Evolutionary conservation across 2,113 vertebrate species (phyloP), one percentile per base, ranked within the genome.

Genomic region (Cercocebus atys): DNA sequence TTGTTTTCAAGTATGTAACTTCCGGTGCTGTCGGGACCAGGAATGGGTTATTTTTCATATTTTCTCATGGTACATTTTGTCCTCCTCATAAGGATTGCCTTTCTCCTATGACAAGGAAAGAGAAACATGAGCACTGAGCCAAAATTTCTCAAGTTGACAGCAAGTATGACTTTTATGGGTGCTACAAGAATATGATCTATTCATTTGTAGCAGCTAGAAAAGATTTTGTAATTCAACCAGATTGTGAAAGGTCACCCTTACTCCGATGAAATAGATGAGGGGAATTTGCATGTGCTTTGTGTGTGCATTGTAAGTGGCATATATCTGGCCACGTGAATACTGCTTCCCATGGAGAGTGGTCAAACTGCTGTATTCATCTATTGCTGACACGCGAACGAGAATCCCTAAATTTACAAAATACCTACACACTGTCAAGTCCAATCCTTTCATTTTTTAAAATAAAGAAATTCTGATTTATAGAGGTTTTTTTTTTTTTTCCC

Each of bases 131-230:
- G 96, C 75, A 90, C 17, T 0, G 55, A 98, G 96, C 82, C 95
- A 90, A 98, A 98, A 98, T 98, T 98, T 96, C 98, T 99, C 98
- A 98, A 97, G 84, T 55, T 98, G 98, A 98, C 98, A 98, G 98
- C 95, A 98, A 98, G 78, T 96, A 25, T 82, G 96, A 98, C 86
- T 98, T 98, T 98, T 98, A 98, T 97, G 92, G 97, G 94, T 97
- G 81, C 93, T 97, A 86, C 16, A 97, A 97, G 97, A 98, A 97
- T 85, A 96, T 97, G 97, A 98, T 98, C 98, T 98, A 97, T 95
- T 95, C 88, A 76, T 61, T 91, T 85, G 61, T 72, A 98, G 87
- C 61, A 97, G 95, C 90, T 96, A 95, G 93, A 50, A 96, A 96
- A 97, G 95, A 91, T 97, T 98, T 61, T 96, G 76, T 91, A 97